These are phyloP conservation scores for Rotaria sp. DNA, from an alignment of 2,888 invertebrate species.

Conservation along the genomic window DNA sequence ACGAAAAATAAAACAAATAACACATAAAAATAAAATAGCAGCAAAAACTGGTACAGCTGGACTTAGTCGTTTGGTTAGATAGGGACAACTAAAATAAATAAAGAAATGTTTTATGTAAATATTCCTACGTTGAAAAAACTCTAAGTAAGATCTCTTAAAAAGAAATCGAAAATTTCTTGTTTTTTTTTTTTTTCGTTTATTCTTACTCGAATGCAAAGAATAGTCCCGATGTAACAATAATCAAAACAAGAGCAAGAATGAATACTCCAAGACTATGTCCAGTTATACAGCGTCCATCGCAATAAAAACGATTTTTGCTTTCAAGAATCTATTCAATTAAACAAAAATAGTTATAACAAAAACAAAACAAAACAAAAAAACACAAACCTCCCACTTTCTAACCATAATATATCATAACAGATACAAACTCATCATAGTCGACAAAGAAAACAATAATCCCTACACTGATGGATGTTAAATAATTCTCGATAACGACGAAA, in stretches of 20 bases:
- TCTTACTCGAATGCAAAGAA: constrained; percentile 96
- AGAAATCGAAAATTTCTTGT: constrained; percentile 25
- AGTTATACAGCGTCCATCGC: constrained; percentile 93
- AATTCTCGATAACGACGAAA: neutral
- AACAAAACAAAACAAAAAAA: too few species aligned
- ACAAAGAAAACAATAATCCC: neutral
- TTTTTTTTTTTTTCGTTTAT: constrained; percentile 16
- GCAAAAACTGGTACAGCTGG: constrained; percentile 85
- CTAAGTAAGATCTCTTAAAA: too few species aligned
- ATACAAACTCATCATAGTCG: neutral
- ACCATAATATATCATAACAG: neutral
- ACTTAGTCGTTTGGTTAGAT: constrained; percentile 76
- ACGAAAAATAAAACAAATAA: constrained; percentile 82
- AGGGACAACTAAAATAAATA: constrained; percentile 69
- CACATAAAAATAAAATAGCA: constrained; percentile 77
- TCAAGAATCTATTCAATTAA: constrained; percentile 63
- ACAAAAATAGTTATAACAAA: neutral
- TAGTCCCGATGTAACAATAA: constrained; percentile 81
- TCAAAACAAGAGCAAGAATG: constrained; percentile 84
- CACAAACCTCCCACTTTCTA: neutral
- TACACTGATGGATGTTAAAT: neutral
- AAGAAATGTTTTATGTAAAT: neutral
- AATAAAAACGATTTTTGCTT: constrained; percentile 92
- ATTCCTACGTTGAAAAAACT: too few species aligned
- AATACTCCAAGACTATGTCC: constrained; percentile 90